Base-by-base conservation (phyloP, 1,140 invertebrate species). In the Diabrotica undecimpunctata region DNA sequence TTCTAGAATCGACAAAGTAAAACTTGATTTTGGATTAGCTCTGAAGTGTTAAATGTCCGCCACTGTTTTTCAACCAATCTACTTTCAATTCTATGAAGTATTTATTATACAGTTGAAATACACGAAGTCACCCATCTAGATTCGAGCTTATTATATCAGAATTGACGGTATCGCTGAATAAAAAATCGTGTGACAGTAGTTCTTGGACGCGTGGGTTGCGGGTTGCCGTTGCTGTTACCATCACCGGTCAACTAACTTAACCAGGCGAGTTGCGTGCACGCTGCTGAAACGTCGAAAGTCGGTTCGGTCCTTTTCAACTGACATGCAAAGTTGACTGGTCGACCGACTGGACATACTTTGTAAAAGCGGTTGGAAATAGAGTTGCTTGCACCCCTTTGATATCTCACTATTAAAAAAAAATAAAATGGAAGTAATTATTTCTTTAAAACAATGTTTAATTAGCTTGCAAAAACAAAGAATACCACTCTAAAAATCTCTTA, bases 111-210 rank as follows among this genome's bases (percentile, higher is more conserved):
- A 46, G 41, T 46, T 46, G 41, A 25, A 14, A 55, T 14, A 36
- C 54, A 55, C 13, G 13, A 55, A 55, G 13, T 55, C 54, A 55
- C 8, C 54, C 12, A 55, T 12, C 12, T 54, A 8, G 14, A 54
- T 13, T 25, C 53, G 53, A 37, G 66, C 62, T 71, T 69, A 66
- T 69, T 68, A 71, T 71, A 66, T 64, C 61, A 46, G 67, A 68
- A 71, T 71, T 71, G 67, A 68, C 64, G 61, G 59, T 71, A 69
- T 71, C 66, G 61, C 53, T 54, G 63, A 58, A 54, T 59, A 65
- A 67, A 67, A 70, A 66, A 59, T 69, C 36, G 65, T 69, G 70
- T 71, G 67, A 71, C 70, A 71, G 64, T 69, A 65, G 64, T 61
- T 46, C 69, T 54, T 58, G 64, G 59, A 58, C 57, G 67, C 64